Conservation (phyloP, 2,888 invertebrate genomes). For the Cataglyphis albicans region DNA sequence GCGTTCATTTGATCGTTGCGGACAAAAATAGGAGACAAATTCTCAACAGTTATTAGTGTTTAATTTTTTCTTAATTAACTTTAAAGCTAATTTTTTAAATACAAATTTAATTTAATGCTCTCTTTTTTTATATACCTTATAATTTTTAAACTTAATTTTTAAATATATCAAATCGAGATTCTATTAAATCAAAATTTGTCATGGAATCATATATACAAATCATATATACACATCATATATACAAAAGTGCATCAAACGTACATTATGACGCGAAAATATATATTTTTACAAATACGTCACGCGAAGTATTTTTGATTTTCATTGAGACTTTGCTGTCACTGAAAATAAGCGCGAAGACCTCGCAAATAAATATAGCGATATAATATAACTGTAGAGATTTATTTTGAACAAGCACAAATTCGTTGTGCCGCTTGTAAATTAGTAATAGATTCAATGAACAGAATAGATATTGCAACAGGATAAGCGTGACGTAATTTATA, state of each 20-base stretch:
- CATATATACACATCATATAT: not conserved
- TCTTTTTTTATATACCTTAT: not conserved
- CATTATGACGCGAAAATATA: not conserved
- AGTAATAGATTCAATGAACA: not conserved
- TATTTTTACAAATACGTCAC: not conserved
- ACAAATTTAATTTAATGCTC: not conserved
- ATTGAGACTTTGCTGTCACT: constrained; percentile 25
- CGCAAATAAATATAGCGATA: constrained; percentile 39
- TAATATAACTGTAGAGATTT: constrained; percentile 29
- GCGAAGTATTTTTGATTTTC: constrained; percentile 48
- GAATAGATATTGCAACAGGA: not conserved
- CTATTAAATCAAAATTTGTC: not conserved
- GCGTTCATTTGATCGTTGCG: not conserved
- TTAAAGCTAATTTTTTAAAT: not conserved
- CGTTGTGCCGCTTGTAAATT: not conserved
- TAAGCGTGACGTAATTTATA: not conserved
- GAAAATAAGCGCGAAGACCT: constrained; percentile 45
- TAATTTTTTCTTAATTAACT: not conserved
- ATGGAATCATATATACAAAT: no score
- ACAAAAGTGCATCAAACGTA: not conserved
- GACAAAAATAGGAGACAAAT: not conserved
- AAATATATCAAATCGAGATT: constrained; percentile 11
- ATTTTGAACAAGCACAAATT: constrained; percentile 21
- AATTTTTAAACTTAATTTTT: not conserved
- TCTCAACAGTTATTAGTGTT: not conserved